Base-by-base conservation (phyloP, 2,113 vertebrate genomes). In the Bufo bufo region DNA sequence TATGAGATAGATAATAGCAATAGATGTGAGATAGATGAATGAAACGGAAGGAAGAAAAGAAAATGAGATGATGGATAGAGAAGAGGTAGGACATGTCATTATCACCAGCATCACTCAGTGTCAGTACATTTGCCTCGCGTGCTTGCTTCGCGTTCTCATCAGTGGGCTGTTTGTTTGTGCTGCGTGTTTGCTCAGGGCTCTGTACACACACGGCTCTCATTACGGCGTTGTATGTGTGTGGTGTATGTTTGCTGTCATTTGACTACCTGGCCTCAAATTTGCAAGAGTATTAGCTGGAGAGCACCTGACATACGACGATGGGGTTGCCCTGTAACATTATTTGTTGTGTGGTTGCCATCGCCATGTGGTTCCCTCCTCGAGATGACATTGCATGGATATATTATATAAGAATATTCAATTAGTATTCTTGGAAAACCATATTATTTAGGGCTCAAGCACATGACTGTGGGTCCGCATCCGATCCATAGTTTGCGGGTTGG, bases 141-240 rank as follows among this genome's bases (percentile, higher is more conserved):
- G 78, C 66, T 4, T 74, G 8, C 66, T 63, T 12, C 45, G 19
- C 63, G 66, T 12, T 75, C 33, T 43, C 43, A 20, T 47, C 63
- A 66, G 58, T 43, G n/a, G 52, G 49, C 4, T 52, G 75, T 52
- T 66, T 86, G 85, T 86, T 86, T 86, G 85, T 20, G 71, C 19
- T 77, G 58, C 63, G 17, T 86, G 47, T 86, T 86, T 86, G 74
- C 59, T 78, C 47, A 33, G 72, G 4, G 13, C 20, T 86, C 13
- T 33, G 85, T 59, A 49, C 47, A 87, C 75, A 72, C 52, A 33
- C 65, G 77, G 66, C 75, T 19, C 65, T 54, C 58, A 69, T 78
- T 63, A 86, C 17, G 45, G 90, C 90, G 82, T 84, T 72, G 33
- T 80, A 89, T 83, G n/a, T 71, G 87, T 85, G 82, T 75, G 71